Percentiles rank a stretch among this genome's conserved stretches.
Conservation (phyloP, 1,140 invertebrate genomes). For the Bilobella aurantiaca region DNA sequence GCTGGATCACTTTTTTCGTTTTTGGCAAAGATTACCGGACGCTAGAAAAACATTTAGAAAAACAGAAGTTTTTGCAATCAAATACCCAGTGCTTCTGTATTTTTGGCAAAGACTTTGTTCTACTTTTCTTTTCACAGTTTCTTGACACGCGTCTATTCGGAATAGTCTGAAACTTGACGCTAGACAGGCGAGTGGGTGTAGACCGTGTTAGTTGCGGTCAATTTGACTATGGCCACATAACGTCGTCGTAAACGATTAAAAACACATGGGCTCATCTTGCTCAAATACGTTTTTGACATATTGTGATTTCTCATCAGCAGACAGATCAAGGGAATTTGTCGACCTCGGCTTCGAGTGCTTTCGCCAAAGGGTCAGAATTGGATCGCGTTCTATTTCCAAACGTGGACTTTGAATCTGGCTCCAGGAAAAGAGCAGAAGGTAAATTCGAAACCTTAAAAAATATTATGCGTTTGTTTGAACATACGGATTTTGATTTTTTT, state of each 20-base stretch:
- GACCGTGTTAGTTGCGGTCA: conserved; percentile 3
- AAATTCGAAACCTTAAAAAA: too few relatives aligned
- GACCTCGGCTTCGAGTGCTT: neutral
- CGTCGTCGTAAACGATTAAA: neutral
- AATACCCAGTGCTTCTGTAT: neutral
- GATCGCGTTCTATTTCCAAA: conserved; percentile 4
- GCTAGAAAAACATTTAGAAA: neutral
- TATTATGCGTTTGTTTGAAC: too few relatives aligned
- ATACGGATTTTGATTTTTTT: too few relatives aligned
- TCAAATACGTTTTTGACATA: neutral
- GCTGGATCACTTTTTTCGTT: neutral
- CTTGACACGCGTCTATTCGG: neutral
- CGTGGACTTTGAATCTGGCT: neutral
- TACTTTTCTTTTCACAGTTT: neutral
- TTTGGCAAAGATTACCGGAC: too few relatives aligned
- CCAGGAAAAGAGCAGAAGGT: neutral
- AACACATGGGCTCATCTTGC: neutral
- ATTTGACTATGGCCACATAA: neutral
- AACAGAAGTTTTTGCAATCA: neutral
- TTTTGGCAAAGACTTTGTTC: neutral
- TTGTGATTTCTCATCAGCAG: neutral
- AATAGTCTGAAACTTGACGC: neutral
- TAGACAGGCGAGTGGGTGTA: conserved; percentile 3
- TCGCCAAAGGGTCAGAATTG: conserved; percentile 1
- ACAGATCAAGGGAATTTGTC: neutral